These are phyloP conservation scores for Melanerpes formicivorus DNA, from an alignment of 2,113 vertebrate species.

Conservation along the genomic window DNA sequence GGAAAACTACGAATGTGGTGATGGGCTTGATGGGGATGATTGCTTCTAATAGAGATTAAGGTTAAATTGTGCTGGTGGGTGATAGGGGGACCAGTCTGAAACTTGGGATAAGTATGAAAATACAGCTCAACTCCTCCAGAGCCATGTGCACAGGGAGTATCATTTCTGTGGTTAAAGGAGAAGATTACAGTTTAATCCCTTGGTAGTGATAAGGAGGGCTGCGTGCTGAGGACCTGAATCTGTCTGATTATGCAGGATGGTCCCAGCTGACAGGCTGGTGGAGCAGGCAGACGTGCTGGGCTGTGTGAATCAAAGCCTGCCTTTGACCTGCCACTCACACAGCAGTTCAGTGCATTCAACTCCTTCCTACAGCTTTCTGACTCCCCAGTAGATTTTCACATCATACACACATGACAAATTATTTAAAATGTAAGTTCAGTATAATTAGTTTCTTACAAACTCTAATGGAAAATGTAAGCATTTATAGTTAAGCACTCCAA, in stretches of 20 bases:
- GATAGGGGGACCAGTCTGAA: background rate
- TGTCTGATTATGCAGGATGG: constrained; percentile 6
- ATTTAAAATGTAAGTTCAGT: constrained; percentile 12
- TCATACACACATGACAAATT: background rate
- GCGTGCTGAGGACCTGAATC: constrained; percentile 1
- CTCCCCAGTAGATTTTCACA: background rate
- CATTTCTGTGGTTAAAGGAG: constrained; percentile 27
- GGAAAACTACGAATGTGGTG: background rate
- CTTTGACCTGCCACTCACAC: constrained; percentile 39
- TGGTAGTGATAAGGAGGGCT: constrained; percentile 5
- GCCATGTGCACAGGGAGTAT: background rate
- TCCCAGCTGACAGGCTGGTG: constrained; percentile 30
- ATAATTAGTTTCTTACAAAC: background rate
- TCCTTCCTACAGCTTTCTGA: constrained; percentile 18
- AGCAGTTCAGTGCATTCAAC: background rate
- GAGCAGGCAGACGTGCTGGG: background rate
- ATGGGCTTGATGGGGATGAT: background rate
- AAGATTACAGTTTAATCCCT: constrained; percentile 35
- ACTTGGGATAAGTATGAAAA: background rate
- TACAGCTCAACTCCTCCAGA: background rate
- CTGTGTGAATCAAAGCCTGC: constrained; percentile 49
- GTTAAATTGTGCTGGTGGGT: background rate
- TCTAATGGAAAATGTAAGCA: background rate
- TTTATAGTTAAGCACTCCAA: background rate
- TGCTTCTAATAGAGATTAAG: background rate